Percentiles rank a stretch among this genome's conserved stretches.
Conservation (phyloP, 1,140 invertebrate species). For the Anadara kagoshimensis region DNA sequence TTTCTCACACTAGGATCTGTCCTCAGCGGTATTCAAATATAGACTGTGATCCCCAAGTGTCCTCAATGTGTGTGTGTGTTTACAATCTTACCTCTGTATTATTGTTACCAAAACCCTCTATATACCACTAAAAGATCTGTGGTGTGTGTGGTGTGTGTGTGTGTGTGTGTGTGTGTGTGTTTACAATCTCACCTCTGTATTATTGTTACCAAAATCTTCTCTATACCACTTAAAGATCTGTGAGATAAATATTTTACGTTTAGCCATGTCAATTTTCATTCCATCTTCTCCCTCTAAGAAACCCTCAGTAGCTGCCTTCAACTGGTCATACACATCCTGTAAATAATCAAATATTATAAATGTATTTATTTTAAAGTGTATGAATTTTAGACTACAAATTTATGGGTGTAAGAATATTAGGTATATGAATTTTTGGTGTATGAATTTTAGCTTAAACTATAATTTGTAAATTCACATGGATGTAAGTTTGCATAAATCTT, state of each 20-base stretch:
- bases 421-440: not conserved
- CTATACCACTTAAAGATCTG: slow-evolving; percentile 74
- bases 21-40: too few relatives aligned
- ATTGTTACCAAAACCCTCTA: slow-evolving; percentile 73
- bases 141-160: too few relatives aligned
- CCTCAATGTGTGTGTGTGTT: too few relatives aligned
- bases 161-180: too few relatives aligned
- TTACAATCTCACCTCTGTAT: slow-evolving; percentile 65
- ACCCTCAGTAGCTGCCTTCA: slow-evolving; percentile 60
- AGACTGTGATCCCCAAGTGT: too few relatives aligned
- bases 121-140: slow-evolving; percentile 74
- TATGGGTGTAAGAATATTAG: not conserved
- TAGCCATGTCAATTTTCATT: slow-evolving; percentile 65
- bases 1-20: too few relatives aligned
- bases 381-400: not conserved
- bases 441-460: not conserved
- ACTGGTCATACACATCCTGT: slow-evolving; percentile 60
- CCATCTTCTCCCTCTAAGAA: slow-evolving; percentile 71
- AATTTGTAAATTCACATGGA: not conserved
- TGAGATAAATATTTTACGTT: slow-evolving; percentile 68
- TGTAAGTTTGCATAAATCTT: not conserved
- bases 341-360: not conserved
- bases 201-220: slow-evolving; percentile 73
- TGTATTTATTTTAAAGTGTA: not conserved
- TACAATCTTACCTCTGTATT: slow-evolving; percentile 65